These are phyloP conservation scores for Germaria angustata DNA, from an alignment of 2,888 invertebrate species.

Conservation along the genomic window DNA sequence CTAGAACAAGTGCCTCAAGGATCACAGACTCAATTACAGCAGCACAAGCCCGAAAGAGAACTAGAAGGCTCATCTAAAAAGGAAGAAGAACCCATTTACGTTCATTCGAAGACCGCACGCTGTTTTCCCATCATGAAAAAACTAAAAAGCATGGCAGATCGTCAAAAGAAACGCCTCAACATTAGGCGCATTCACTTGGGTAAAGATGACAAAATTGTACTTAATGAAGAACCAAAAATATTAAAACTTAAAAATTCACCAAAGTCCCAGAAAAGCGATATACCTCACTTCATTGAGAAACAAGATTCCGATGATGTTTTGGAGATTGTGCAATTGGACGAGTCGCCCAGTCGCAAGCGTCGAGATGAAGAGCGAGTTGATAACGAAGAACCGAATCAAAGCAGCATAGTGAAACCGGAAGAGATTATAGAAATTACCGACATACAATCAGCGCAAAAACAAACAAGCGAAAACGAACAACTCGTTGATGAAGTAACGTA, in stretches of 20 bases:
- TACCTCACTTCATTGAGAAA: conserved; percentile 79
- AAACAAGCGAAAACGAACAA: neutral
- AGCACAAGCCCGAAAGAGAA: too few species aligned
- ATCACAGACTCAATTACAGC: conserved; percentile 67
- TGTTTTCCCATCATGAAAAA: conserved; percentile 85
- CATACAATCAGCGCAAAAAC: conserved; percentile 5
- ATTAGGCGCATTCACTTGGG: conserved; percentile 78
- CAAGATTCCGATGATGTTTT: conserved; percentile 80
- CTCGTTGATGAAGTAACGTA: conserved; percentile 48
- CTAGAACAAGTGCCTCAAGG: conserved; percentile 66
- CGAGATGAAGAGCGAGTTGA: conserved; percentile 67
- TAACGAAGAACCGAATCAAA: conserved; percentile 56
- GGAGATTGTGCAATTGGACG: conserved; percentile 79
- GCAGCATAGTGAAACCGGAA: conserved; percentile 76
- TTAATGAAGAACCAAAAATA: conserved; percentile 82
- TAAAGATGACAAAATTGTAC: conserved; percentile 81
- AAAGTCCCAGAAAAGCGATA: conserved; percentile 81
- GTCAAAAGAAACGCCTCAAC: conserved; percentile 82
- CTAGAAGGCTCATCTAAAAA: neutral
- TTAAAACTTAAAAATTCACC: conserved; percentile 83
- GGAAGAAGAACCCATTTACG: conserved; percentile 55
- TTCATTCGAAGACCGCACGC: conserved; percentile 68
- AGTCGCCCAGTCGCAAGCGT: conserved; percentile 79
- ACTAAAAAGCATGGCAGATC: conserved; percentile 84
- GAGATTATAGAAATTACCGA: conserved; percentile 77